Conservation (phyloP, 2,888 invertebrate genomes). For the Candidula unifasciata region DNA sequence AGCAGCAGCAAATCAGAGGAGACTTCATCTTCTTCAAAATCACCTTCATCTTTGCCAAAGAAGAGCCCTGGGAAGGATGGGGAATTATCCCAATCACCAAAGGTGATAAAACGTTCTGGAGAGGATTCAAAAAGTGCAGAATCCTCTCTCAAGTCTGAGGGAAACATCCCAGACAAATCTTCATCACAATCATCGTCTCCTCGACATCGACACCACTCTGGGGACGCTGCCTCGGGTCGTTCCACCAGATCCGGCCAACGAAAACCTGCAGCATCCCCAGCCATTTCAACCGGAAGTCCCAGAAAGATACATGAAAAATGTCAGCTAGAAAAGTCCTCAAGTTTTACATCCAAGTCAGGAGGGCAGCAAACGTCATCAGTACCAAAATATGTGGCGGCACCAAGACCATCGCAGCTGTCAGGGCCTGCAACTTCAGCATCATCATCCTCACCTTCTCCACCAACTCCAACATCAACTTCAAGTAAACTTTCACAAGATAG, state of each 20-base stretch:
- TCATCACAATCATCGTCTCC: slow-evolving; percentile 40
- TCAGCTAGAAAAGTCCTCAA: slow-evolving; percentile 25
- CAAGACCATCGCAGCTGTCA: slow-evolving; percentile 37
- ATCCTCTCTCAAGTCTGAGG: not conserved
- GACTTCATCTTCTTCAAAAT: not conserved
- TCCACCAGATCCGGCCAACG: slow-evolving; percentile 24
- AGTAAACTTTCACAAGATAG: slow-evolving; percentile 54
- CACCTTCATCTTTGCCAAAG: slow-evolving; percentile 5
- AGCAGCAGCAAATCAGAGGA: slow-evolving; percentile 20
- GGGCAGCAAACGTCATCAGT: slow-evolving; percentile 1
- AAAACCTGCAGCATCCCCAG: slow-evolving; percentile 2
- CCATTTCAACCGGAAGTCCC: slow-evolving; percentile 18
- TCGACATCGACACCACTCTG: slow-evolving; percentile 26
- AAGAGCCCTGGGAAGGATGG: slow-evolving; percentile 28
- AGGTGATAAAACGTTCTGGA: not conserved
- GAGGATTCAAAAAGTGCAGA: not conserved
- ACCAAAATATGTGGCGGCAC: slow-evolving; percentile 29
- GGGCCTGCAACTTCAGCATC: slow-evolving; percentile 17
- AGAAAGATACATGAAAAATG: slow-evolving; percentile 34
- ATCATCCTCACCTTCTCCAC: slow-evolving; percentile 22
- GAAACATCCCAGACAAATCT: not conserved
- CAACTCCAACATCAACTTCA: slow-evolving; percentile 31
- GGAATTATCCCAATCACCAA: slow-evolving; percentile 10
- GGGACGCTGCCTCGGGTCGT: slow-evolving; percentile 11
- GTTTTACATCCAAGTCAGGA: not conserved